Base-by-base conservation (phyloP, 2,888 invertebrate genomes). In the Mesorhabditis spiculigera region DNA sequence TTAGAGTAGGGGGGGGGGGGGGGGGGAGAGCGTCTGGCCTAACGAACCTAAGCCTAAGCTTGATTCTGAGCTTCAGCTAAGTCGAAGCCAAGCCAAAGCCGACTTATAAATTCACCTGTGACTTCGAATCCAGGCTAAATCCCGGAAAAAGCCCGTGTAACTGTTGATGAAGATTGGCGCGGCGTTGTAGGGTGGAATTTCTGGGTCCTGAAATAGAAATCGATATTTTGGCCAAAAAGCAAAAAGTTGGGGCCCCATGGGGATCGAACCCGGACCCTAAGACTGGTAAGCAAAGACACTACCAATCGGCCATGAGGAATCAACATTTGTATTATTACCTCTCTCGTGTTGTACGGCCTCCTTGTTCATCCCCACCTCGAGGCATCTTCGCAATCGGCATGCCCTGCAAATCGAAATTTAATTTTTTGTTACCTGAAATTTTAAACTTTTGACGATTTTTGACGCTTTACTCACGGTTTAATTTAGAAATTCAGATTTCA, bases 301-400 rank as follows among this genome's bases (percentile, higher is more conserved):
- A 28, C 28, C 28, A 28, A 28, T 28, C 28, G 28, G 28, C 28
- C 28, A 28, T 28, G 28, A 28, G 28, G 28, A 28, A 28, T n/a
- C n/a, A n/a, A n/a, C n/a, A n/a, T n/a, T n/a, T n/a, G n/a, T n/a
- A n/a, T n/a, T n/a, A n/a, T n/a, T n/a, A n/a, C 97, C 97, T 75
- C 98, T 90, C 87, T 98, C 97, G 86, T 97, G 96, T 87, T 98
- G 98, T 4, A 98, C 97, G 72, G 97, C 97, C 93, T 84, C 82
- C 69, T 79, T 81, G 87, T 96, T 96, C 96, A 96, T 96, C 72
- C 95, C 95, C 10, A 91, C 93, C 72, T 92, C 91, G 63, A 95
- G 89, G 85, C 97, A 97, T 86, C 94, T 94, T 69, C 91, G 89
- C 8, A 97, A 90, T 13, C 97, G 90, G 86, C 97, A 97, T 0